Evolutionary conservation across 2,797 vertebrate genomes (phyloP).

Genomic region (Clarias platycephalus): DNA sequence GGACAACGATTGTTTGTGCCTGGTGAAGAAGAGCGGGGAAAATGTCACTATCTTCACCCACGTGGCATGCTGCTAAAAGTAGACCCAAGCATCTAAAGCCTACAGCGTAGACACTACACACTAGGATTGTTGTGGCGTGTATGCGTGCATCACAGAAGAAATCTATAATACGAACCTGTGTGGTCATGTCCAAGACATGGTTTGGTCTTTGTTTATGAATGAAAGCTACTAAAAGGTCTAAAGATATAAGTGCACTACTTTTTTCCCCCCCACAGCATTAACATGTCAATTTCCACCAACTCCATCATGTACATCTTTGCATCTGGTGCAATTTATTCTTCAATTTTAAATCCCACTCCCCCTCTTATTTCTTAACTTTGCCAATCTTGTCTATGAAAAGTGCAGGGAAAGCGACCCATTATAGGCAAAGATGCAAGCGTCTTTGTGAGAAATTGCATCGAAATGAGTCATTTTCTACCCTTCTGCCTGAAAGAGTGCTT

Average conservation of each 20-base stretch:
- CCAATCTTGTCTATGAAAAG: not conserved
- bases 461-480: slow-evolving; percentile 39
- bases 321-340: not conserved
- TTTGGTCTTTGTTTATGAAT: not conserved
- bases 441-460: slow-evolving; percentile 31
- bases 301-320: not conserved
- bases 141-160: not conserved
- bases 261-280: not conserved
- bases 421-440: slow-evolving; percentile 4
- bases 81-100: slow-evolving; percentile 35
- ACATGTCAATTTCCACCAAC: not conserved
- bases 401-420: slow-evolving; percentile 27
- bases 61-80: slow-evolving; percentile 30
- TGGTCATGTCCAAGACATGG: not conserved
- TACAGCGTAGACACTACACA: not conserved
- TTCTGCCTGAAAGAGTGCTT: slow-evolving; percentile 26
- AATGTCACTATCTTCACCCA: slow-evolving; percentile 49
- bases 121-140: slow-evolving; percentile 34
- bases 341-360: not conserved
- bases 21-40: slow-evolving; percentile 40
- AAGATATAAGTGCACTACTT: not conserved
- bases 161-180: not conserved
- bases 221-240: not conserved
- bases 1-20: slow-evolving; percentile 41
- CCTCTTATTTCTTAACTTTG: not conserved